Evolutionary conservation across 1,140 invertebrate species (phyloP), one percentile per base, ranked within the genome.

Genomic region (Lethrus apterus): DNA sequence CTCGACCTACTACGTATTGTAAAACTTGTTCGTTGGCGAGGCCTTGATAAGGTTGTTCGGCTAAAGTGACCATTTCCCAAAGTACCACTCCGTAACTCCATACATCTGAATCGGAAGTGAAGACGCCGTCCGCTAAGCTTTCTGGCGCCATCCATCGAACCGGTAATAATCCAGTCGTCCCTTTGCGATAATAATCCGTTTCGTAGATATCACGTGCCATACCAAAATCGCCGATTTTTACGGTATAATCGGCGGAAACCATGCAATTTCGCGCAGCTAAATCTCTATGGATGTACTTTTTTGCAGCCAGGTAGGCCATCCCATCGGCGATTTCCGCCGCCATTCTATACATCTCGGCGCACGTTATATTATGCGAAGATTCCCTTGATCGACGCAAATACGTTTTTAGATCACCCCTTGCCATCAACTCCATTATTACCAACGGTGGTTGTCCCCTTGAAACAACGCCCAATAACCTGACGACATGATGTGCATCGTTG

Each of bases 91-190:
- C 84, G 65, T 75, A 86, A 17, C 73, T 81, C 84, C 84, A 88
- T 0, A 86, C 77, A 60, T 89, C 86, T 4, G 81, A 83, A 53
- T 82, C 75, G 15, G 73, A 75, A 2, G 81, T 82, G 61, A 83
- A 87, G 4, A 83, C 73, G 8, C 83, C 84, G 65, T 88, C 83
- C 31, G 76, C 79, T 3, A 86, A 65, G 38, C 78, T 79, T 59
- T 86, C 83, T 1, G 83, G 83, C 1, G 82, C 73, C 83, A 86
- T 97, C 89, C 89, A 87, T 19, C 83, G 59, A 5, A 86, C 81
- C 4, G 84, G 83, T 44, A 86, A 62, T 24, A 48, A 19, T 0
- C 46, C 46, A 34, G 29, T 42, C 23, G 15, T 43, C 24, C 26
- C 77, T 59, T 81, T 80, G 48, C 80, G 75, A 61, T 86, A 86